Evolutionary conservation across 92 coral and sea anemone species (phyloP), one percentile per base, ranked within the genome.

Genomic region (Meandrina meandrites): DNA sequence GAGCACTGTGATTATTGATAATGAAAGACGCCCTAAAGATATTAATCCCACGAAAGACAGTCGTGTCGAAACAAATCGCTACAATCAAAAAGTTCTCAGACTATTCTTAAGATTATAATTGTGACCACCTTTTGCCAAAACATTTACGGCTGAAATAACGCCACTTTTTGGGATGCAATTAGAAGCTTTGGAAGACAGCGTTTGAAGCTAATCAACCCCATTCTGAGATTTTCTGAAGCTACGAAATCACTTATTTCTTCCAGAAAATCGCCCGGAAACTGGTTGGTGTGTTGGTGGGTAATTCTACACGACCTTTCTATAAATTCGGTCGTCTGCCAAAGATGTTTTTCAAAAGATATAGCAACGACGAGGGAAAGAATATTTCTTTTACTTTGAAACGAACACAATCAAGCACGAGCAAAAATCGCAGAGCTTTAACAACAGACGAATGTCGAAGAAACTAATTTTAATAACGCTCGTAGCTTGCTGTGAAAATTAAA

Each of bases 401-500:
- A 16, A 19, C 75, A 30, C 0, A 62, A 34, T 35, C 35, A 18
- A 68, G 17, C 27, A 73, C 51, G 18, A 67, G n/a, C 8, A 67
- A 68, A 67, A 78, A 16, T 51, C 34, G 0, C 32, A 36, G 34
- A 24, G 64, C 34, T 68, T 40, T 66, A 42, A 66, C 17, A 67
- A 27, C n/a, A 45, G 35, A 32, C 53, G 27, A 68, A 15, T n/a
- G 19, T 60, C 60, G 60, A 81, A 66, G 76, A 28, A 67, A 68
- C 22, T 37, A 28, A 40, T 42, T 64, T 64, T 58, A 21, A 31
- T 78, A 32, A 31, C 40, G 48, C 70, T 56, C 70, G 45, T 22
- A 57, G 83, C 83, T 79, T 79, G 83, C 83, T 79, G 83, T n/a
- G 72, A 79, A 54, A 79, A 35, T 57, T 36, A 73, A 66, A 66